phyloP scores from a whole-genome alignment of 2,888 invertebrate genomes.

The Macrosoma leucophasiata region DNA sequence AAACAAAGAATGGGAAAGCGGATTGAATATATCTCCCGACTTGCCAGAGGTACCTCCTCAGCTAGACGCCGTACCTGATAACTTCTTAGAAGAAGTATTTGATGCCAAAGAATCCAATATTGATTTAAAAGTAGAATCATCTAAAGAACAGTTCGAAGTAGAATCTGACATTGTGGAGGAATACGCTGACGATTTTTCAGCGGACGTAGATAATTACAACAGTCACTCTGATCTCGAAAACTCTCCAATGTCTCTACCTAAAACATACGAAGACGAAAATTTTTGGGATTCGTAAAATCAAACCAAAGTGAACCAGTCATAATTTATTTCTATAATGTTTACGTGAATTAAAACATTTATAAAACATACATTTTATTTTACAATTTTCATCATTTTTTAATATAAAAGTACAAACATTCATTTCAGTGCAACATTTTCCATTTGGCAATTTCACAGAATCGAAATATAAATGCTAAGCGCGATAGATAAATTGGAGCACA shows the following conservation, averaged over 20 bases:
- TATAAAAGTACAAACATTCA: slow-evolving; percentile 72
- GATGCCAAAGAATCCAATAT: slow-evolving; percentile 33
- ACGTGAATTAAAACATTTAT: slow-evolving; percentile 54
- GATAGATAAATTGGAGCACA: slow-evolving; percentile 26
- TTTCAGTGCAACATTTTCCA: slow-evolving; percentile 37
- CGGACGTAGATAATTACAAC: slow-evolving; percentile 51
- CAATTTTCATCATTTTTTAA: slow-evolving; percentile 40
- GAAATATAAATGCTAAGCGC: slow-evolving; percentile 52
- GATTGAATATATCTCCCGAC: slow-evolving; percentile 8
- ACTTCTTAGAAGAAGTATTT: slow-evolving; percentile 36
- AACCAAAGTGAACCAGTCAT: slow-evolving; percentile 48
- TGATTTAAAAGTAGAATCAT: slow-evolving; percentile 33
- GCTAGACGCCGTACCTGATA: slow-evolving; percentile 39
- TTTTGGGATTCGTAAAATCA: slow-evolving; percentile 47
- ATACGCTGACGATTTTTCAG: slow-evolving; percentile 47
- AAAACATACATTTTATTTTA: slow-evolving; percentile 49
- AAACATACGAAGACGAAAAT: slow-evolving; percentile 49
- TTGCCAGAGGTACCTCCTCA: slow-evolving; percentile 31
- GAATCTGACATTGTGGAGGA: slow-evolving; percentile 30
- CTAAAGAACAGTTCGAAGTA: slow-evolving; percentile 31
- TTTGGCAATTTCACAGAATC: slow-evolving; percentile 31
- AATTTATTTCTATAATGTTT: slow-evolving; percentile 55
- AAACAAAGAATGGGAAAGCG: slow-evolving; percentile 8
- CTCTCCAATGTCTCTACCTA: slow-evolving; percentile 47
- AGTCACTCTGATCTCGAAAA: slow-evolving; percentile 38